Evolutionary conservation across 2,113 vertebrate species (phyloP).

Genomic region (Phrynosoma platyrhinos): DNA sequence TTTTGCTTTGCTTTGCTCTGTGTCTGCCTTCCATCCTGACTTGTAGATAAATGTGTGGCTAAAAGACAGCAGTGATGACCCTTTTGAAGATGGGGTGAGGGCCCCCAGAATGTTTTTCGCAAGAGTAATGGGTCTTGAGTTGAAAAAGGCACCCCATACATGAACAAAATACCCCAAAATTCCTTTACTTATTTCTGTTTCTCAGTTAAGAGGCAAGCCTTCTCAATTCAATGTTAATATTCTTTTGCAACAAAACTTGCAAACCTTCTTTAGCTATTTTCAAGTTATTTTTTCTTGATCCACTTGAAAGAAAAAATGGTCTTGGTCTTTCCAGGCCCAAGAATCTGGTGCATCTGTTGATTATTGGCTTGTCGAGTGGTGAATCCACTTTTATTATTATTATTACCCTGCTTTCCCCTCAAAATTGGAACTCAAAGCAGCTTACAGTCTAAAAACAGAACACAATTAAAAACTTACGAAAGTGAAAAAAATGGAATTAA

Average conservation of each 20-base stretch:
- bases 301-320: background rate
- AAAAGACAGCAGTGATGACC: background rate
- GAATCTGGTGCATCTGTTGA: background rate
- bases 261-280: background rate
- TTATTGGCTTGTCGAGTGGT: too few relatives aligned
- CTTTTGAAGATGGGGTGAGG: background rate
- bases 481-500: too few relatives aligned
- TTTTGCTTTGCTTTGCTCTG: too few relatives aligned
- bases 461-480: too few relatives aligned
- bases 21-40: background rate
- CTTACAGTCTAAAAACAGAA: too few relatives aligned
- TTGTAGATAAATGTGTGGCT: background rate
- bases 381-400: too few relatives aligned
- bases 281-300: background rate
- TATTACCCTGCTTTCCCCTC: too few relatives aligned
- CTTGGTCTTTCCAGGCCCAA: background rate
- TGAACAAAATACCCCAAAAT: background rate
- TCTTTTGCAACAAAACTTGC: background rate
- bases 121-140: too few relatives aligned
- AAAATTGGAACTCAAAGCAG: too few relatives aligned
- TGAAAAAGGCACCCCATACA: background rate
- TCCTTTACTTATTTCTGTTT: background rate
- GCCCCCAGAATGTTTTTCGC: background rate
- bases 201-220: background rate
- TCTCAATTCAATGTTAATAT: background rate